Evolutionary conservation across 35 echinoderm and acorn worm species (phyloP).

Genomic region (Ophiothrix spiculata): DNA sequence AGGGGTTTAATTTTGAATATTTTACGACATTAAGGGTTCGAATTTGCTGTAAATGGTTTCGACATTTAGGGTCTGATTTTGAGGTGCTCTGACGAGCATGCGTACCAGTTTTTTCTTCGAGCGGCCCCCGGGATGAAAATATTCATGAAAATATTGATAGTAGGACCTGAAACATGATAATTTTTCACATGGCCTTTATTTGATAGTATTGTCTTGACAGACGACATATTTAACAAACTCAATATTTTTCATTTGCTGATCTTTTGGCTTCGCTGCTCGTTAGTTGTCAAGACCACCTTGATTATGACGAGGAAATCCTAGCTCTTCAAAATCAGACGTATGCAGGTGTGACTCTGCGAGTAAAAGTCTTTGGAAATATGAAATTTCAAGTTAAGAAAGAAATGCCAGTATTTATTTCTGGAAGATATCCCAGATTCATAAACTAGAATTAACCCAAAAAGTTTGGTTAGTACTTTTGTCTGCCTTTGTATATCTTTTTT

Average conservation of each 20-base stretch:
- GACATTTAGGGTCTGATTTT: too few species aligned
- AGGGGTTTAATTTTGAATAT: too few species aligned
- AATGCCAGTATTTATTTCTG: background rate
- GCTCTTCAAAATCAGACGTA: background rate
- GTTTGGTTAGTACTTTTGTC: background rate
- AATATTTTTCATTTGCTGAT: background rate
- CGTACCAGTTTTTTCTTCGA: too few species aligned
- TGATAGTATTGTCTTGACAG: constrained; percentile 4
- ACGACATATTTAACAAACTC: background rate
- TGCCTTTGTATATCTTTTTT: background rate
- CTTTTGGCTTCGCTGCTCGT: background rate
- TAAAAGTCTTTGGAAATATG: background rate
- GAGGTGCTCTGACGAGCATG: too few species aligned
- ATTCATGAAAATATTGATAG: too few species aligned
- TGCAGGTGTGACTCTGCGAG: background rate
- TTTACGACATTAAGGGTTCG: too few species aligned
- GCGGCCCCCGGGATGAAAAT: too few species aligned
- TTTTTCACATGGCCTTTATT: too few species aligned
- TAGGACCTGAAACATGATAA: too few species aligned
- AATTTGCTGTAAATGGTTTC: too few species aligned
- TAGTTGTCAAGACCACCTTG: background rate
- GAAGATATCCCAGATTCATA: background rate
- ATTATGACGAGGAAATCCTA: background rate
- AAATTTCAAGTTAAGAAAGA: background rate
- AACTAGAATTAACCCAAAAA: background rate